Base-by-base conservation (phyloP, 2,797 vertebrate species). In the Pangasius larnaudii region DNA sequence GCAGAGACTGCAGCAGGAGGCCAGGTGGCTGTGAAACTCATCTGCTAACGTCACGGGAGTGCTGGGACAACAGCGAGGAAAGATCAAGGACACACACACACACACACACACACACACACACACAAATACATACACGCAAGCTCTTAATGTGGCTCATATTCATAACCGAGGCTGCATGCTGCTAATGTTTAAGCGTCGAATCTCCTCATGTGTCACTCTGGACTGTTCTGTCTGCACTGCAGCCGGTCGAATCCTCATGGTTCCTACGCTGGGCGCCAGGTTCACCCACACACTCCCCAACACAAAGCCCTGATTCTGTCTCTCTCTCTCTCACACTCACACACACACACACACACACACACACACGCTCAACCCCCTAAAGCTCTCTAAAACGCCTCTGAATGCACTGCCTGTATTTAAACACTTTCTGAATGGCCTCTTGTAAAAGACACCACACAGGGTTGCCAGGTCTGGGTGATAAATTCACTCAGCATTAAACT, bases 261-360 rank as follows among this genome's bases (percentile, higher is more conserved):
- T 51, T 77, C 77, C 77, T 56, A 9, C 3, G 3, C 53, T 24
- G 51, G n/a, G 51, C 30, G 16, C 33, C 78, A 80, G 53, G 51
- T 79, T 79, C 30, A 79, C 27, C 71, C 71, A 74, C 72, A 78
- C n/a, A 65, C 77, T 74, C 27, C 19, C 63, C 77, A 71, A 79
- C 49, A 89, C 80, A 91, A 84, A 86, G 67, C 53, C 53, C 51
- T 75, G 10, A 24, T 19, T 67, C 74, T 74, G 2, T 85, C 63
- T 86, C 69, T 42, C 33, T 42, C 36, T 39, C 18, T 22, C 67
- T 9, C 67, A 39, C 16, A 39, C 58, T 33, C 61, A 1, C 49
- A 9, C 58, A 49, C 69, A 30, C 56, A 13, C 53, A 18, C 39
- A 81, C n/a, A 30, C 58, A 49, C 53, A 53, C 81, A 53, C 67